Conservation (phyloP, 2,888 invertebrate genomes). For the Polydrusus cervinus region DNA sequence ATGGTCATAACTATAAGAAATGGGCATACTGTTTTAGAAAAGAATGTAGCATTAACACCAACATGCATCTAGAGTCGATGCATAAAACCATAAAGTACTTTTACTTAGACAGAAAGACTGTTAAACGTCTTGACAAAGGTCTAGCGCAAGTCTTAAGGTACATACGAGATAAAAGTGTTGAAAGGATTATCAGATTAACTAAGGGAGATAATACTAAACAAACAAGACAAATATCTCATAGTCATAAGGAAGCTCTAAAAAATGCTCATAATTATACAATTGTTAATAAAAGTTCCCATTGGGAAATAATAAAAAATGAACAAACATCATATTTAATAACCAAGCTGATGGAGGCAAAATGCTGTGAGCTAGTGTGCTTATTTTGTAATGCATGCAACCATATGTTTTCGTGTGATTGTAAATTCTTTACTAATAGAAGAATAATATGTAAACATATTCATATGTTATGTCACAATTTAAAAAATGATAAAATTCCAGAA, state of each 20-base stretch:
- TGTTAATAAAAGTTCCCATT: too few relatives aligned
- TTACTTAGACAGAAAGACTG: conserved; percentile 33
- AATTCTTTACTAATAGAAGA: background rate
- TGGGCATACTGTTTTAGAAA: conserved; percentile 7
- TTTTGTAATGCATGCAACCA: conserved; percentile 3
- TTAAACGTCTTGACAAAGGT: conserved; percentile 24
- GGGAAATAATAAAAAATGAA: too few relatives aligned
- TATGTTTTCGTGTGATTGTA: conserved; percentile 15
- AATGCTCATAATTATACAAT: background rate
- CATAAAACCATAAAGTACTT: conserved; percentile 36
- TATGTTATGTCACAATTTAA: too few relatives aligned
- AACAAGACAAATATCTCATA: background rate
- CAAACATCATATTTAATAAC: too few relatives aligned
- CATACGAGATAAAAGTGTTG: conserved; percentile 27
- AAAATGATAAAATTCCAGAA: too few relatives aligned
- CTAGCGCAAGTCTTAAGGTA: conserved; percentile 1
- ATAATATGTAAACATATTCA: conserved; percentile 21
- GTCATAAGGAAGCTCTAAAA: background rate
- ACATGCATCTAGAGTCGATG: conserved; percentile 29
- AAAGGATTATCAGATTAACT: conserved; percentile 10
- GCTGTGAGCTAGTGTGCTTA: background rate
- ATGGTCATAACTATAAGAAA: too few relatives aligned
- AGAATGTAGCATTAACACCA: conserved; percentile 12
- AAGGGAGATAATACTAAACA: background rate
- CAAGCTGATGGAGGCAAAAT: background rate